Base-by-base conservation (phyloP, 2,797 vertebrate genomes). In the Pipistrellus nathusii region DNA sequence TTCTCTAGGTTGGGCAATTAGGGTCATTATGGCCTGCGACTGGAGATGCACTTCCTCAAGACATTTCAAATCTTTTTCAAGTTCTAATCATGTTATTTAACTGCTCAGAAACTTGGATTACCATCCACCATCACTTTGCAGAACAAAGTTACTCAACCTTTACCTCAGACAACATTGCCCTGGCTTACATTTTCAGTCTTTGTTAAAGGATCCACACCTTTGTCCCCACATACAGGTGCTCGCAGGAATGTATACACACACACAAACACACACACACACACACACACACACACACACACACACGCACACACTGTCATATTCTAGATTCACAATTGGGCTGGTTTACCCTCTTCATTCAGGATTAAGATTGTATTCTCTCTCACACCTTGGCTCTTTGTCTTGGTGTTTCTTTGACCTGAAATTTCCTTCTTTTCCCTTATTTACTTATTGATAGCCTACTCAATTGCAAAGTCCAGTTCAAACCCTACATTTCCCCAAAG, bases 161-260 rank as follows among this genome's bases (percentile, higher is more conserved):
- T 59, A n/a, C 21, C 38, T 83, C 32, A 5, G 9, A 12, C 1
- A 17, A 71, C 44, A n/a, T n/a, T 59, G 11, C 17, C 20, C 38
- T 48, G 46, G 62, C 62, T 64, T 76, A 1, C 25, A 17, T 72
- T 57, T 82, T 76, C 48, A 64, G 64, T 6, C 12, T 25, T 80
- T 62, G 0, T 14, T 35, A 18, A 30, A 72, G 17, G 4, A 20
- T 5, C 13, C 10, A 11, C 0, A 2, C 8, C 2, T 38, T 86
- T 10, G 4, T 85, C 9, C n/a, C 53, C 1, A 11, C 6, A 8
- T 0, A 8, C 1, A n/a, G 30, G 17, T 23, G 12, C 0, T 0
- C 13, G 17, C 10, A 82, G 35, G 25, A 6, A 1, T 64, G 23
- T 0, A 0, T 3, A 35, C 46, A 44, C 6, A 27, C 46, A 32